Conservation (phyloP, 2,888 invertebrate genomes). For the Himalopsyche japonica region DNA sequence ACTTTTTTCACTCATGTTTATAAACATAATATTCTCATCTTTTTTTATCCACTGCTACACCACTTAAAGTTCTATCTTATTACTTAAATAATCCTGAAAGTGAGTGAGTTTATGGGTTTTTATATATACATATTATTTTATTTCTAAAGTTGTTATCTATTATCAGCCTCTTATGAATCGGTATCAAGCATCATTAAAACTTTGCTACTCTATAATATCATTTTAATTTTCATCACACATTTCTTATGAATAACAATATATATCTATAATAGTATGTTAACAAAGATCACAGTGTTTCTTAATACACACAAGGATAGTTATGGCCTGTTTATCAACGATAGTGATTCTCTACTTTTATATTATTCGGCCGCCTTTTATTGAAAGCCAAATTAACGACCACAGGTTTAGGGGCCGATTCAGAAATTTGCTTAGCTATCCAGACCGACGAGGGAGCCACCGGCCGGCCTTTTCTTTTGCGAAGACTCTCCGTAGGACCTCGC, state of each 20-base stretch:
- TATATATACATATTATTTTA: neutral
- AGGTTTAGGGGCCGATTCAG: conserved; percentile 21
- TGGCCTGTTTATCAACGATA: neutral
- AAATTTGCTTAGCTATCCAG: conserved; percentile 33
- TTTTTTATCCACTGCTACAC: neutral
- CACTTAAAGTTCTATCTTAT: neutral
- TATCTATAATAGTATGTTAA: neutral
- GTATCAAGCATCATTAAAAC: neutral
- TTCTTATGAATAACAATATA: neutral
- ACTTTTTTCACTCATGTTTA: neutral
- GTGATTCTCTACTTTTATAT: neutral
- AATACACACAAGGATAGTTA: neutral
- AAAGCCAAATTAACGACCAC: conserved; percentile 8
- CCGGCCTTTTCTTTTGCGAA: conserved; percentile 63
- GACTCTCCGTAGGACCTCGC: conserved; percentile 69
- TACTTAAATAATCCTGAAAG: neutral
- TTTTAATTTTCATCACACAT: neutral
- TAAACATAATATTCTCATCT: neutral
- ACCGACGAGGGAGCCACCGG: conserved; percentile 16
- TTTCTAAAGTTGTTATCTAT: neutral
- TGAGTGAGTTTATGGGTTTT: neutral
- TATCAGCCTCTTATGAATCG: neutral
- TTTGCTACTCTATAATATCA: neutral
- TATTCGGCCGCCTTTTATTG: conserved; percentile 29
- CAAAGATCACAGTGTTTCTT: conserved; percentile 9